Percentiles rank a stretch among this genome's conserved stretches.
These are phyloP conservation scores for Thamnophis elegans DNA, from an alignment of 2,797 vertebrate genomes.

Conservation along the genomic window DNA sequence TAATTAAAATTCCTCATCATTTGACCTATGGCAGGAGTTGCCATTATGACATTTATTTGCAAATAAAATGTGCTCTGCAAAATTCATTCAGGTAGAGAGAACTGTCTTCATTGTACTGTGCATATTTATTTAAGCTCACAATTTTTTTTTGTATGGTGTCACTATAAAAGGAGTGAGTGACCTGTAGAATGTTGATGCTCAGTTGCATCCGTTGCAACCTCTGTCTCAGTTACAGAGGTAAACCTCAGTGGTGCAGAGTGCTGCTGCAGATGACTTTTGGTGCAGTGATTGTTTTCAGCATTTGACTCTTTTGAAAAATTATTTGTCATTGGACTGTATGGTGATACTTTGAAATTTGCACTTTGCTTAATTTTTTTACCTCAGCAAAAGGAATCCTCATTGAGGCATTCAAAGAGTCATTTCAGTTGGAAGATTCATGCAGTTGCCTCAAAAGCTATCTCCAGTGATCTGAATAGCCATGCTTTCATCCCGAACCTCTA, in stretches of 20 bases:
- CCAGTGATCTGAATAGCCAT: background rate
- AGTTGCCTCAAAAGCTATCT: background rate
- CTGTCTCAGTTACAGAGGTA: background rate
- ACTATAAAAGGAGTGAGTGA: background rate
- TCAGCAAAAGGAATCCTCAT: background rate
- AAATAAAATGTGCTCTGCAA: background rate
- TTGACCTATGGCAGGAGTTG: background rate
- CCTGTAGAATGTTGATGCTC: background rate
- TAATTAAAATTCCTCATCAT: constrained; percentile 5
- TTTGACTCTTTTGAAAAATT: background rate
- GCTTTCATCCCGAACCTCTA: background rate
- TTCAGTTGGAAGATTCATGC: background rate
- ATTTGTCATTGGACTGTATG: background rate
- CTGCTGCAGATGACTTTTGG: background rate
- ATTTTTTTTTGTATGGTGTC: background rate
- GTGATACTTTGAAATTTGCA: background rate
- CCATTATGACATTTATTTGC: background rate
- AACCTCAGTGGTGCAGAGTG: background rate
- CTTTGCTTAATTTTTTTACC: background rate
- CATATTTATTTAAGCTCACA: background rate
- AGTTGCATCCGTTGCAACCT: background rate
- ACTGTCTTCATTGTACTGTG: background rate
- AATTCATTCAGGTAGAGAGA: background rate
- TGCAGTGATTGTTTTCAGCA: background rate
- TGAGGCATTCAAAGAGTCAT: background rate